A percentile compares a stretch with the other conserved stretches of the same genome.
Evolutionary conservation across 1,140 invertebrate genomes (phyloP).

Genomic region (Panagrolaimus sp.): DNA sequence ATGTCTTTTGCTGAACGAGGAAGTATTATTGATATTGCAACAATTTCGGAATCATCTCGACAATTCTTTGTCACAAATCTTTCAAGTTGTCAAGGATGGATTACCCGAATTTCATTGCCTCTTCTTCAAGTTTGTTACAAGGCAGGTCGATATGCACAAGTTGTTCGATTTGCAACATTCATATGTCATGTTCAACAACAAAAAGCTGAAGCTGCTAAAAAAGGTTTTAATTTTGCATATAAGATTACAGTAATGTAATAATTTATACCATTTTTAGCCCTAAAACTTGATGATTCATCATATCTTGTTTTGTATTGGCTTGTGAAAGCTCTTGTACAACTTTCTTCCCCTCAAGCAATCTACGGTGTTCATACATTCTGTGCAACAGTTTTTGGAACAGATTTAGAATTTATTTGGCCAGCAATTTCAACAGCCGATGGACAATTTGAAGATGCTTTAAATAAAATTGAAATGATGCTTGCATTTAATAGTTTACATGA

Average conservation of each 20-base stretch:
- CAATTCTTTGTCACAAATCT: conserved; percentile 89
- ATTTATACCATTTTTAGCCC: conserved; percentile 12
- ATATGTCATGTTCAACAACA: conserved; percentile 68
- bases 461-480: conserved; percentile 3
- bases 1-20: conserved; percentile 74
- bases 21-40: conserved; percentile 25
- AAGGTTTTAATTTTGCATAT: no score
- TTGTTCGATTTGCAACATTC: conserved; percentile 72
- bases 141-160: conserved; percentile 71
- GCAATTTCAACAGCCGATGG: background rate
- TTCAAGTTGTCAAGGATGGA: conserved; percentile 85
- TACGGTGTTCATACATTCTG: conserved; percentile 73
- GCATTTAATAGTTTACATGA: background rate
- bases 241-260: no score
- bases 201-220: conserved; percentile 55
- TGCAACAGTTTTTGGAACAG: background rate
- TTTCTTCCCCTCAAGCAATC: conserved; percentile 76
- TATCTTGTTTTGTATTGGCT: conserved; percentile 70
- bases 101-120: conserved; percentile 73
- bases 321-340: conserved; percentile 67
- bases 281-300: conserved; percentile 67
- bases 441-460: conserved; percentile 5
- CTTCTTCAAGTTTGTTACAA: conserved; percentile 77
- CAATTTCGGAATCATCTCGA: conserved; percentile 67
- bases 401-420: conserved; percentile 11